A percentile compares a stretch with the other conserved stretches of the same genome.
Conservation (phyloP, 2,888 invertebrate genomes). For the Patella caerulea region DNA sequence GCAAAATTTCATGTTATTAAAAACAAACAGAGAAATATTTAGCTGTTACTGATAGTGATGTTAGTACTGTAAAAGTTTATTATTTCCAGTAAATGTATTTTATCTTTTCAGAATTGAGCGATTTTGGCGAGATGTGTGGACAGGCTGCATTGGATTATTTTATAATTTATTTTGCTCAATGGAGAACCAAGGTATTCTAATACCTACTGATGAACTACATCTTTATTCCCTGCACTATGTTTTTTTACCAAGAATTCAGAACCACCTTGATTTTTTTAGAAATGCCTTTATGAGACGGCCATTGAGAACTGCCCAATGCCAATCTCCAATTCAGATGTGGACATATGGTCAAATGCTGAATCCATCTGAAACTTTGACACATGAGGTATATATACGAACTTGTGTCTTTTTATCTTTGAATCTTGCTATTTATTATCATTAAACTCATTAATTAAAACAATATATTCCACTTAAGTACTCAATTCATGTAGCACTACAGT, state of each 20-base stretch:
- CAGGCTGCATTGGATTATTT: too few relatives aligned
- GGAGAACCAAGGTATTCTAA: too few relatives aligned
- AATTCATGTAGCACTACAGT: constrained; percentile 5
- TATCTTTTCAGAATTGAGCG: too few relatives aligned
- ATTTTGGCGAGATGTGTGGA: too few relatives aligned
- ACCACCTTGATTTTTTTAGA: constrained; percentile 11
- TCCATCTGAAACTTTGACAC: constrained; percentile 10
- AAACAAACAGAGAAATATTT: too few relatives aligned
- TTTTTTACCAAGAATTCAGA: constrained; percentile 13
- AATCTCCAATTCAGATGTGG: constrained; percentile 11
- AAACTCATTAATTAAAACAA: neutral
- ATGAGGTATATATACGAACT: constrained; percentile 6
- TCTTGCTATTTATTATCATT: constrained; percentile 1
- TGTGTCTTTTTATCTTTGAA: constrained; percentile 4
- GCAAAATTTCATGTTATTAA: too few relatives aligned
- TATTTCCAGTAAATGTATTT: too few relatives aligned
- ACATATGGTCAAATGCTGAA: constrained; percentile 7
- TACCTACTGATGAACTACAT: too few relatives aligned
- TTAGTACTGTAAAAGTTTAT: too few relatives aligned
- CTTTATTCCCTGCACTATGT: too few relatives aligned
- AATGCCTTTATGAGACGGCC: constrained; percentile 5
- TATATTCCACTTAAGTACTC: neutral
- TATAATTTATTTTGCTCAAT: too few relatives aligned
- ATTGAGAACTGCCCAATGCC: constrained; percentile 3
- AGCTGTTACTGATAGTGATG: too few relatives aligned